A percentile compares a stretch with the other conserved stretches of the same genome.
Conservation (phyloP, 2,888 invertebrate genomes). For the Cheilosia variabilis region DNA sequence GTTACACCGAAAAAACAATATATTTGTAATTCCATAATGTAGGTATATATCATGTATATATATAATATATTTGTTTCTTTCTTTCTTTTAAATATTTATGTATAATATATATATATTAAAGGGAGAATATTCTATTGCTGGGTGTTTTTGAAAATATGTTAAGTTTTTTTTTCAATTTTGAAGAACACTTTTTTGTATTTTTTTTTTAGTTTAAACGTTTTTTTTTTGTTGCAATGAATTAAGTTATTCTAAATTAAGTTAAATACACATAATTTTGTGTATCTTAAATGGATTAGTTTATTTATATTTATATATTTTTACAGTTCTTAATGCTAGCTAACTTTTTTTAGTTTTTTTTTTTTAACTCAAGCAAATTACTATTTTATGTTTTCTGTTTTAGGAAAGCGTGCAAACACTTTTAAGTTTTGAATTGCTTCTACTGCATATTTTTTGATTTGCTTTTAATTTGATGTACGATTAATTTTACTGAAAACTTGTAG, state of each 20-base stretch:
- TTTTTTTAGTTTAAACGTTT: conserved; percentile 7
- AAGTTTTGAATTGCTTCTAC: conserved; percentile 1
- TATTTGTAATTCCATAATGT: conserved; percentile 66
- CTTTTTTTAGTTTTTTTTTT: not conserved
- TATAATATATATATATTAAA: conserved; percentile 49
- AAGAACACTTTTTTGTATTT: conserved; percentile 55
- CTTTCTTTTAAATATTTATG: conserved; percentile 36
- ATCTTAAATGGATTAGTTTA: conserved; percentile 15
- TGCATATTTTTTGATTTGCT: not conserved
- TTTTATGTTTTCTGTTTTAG: conserved; percentile 5
- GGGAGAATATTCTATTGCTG: conserved; percentile 62
- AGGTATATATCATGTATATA: conserved; percentile 69
- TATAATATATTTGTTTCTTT: conserved; percentile 46
- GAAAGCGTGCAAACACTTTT: conserved; percentile 17
- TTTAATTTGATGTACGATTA: not conserved
- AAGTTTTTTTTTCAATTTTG: conserved; percentile 35
- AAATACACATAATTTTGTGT: conserved; percentile 36
- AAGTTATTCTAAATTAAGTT: conserved; percentile 48
- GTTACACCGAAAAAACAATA: conserved; percentile 75
- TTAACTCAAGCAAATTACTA: conserved; percentile 17
- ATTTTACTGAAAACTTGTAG: not conserved
- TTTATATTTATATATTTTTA: conserved; percentile 5
- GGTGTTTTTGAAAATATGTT: conserved; percentile 64
- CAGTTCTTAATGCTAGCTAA: not conserved
- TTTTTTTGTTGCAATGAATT: conserved; percentile 42